A percentile compares a stretch with the other conserved stretches of the same genome.
Conservation (phyloP, 2,113 vertebrate genomes). For the Neofelis nebulosa region DNA sequence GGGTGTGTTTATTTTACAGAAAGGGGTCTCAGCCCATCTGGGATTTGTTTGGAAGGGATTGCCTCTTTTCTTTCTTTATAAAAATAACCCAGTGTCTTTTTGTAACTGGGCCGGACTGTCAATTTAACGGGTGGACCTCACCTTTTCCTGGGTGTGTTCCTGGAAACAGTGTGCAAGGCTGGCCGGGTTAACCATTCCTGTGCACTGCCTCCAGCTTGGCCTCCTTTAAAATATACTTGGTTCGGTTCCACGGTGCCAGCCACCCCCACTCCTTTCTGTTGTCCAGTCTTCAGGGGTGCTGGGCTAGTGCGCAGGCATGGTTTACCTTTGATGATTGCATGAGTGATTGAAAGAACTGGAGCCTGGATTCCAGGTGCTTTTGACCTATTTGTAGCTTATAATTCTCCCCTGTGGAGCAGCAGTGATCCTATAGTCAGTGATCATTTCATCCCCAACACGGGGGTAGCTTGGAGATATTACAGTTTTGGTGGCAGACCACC, state of each 20-base stretch:
- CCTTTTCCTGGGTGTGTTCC: constrained; percentile 74
- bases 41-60: constrained; percentile 65
- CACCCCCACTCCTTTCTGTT: fast-evolving
- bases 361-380: background rate
- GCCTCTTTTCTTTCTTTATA: constrained; percentile 63
- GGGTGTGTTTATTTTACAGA: constrained; percentile 63
- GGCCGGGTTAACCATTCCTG: background rate
- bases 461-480: background rate
- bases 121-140: background rate
- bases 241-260: fast-evolving
- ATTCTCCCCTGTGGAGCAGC: background rate
- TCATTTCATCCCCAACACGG: background rate
- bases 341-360: background rate
- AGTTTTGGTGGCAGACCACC: background rate
- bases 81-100: constrained; percentile 66
- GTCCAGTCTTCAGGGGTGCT: no score
- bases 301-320: fast-evolving
- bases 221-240: background rate
- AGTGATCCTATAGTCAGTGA: background rate
- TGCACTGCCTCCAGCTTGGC: background rate
- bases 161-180: background rate
- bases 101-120: constrained; percentile 29
- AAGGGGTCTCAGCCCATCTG: constrained; percentile 56
- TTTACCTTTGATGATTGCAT: background rate
- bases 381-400: background rate